Evolutionary conservation across 2,888 invertebrate species (phyloP).

Genomic region (Osmoderma eremita): DNA sequence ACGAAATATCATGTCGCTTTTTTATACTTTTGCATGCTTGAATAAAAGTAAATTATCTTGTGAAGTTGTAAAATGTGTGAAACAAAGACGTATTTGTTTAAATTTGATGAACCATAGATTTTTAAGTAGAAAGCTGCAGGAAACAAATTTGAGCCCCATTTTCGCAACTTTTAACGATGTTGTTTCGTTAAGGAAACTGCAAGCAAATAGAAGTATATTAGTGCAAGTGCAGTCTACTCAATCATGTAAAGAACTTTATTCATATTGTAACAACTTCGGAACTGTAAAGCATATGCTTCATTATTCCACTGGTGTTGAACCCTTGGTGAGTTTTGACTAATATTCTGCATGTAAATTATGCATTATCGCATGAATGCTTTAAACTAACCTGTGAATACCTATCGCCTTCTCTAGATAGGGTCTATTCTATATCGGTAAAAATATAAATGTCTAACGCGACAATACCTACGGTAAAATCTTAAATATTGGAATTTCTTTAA

Average conservation of each 20-base stretch:
- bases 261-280: slow-evolving; percentile 77
- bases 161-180: slow-evolving; percentile 68
- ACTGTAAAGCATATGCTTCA: slow-evolving; percentile 73
- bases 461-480: too few relatives aligned
- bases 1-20: slow-evolving; percentile 35
- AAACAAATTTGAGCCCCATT: slow-evolving; percentile 6
- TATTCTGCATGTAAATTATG: slow-evolving; percentile 13
- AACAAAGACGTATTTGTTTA: slow-evolving; percentile 14
- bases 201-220: slow-evolving; percentile 77
- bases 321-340: slow-evolving; percentile 56
- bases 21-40: slow-evolving; percentile 9
- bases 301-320: slow-evolving; percentile 64
- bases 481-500: too few relatives aligned
- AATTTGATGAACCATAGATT: slow-evolving; percentile 39
- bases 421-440: too few relatives aligned
- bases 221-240: slow-evolving; percentile 80
- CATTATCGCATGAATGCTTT: not conserved
- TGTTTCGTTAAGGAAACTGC: slow-evolving; percentile 68
- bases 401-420: too few relatives aligned
- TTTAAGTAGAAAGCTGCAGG: slow-evolving; percentile 43
- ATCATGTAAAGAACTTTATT: slow-evolving; percentile 74
- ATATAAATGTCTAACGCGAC: too few relatives aligned
- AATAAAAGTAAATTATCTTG: slow-evolving; percentile 4
- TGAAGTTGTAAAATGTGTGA: slow-evolving; percentile 29
- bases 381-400: too few relatives aligned